These are phyloP conservation scores for Tyria jacobaeae DNA, from an alignment of 2,888 invertebrate genomes.

Conservation along the genomic window DNA sequence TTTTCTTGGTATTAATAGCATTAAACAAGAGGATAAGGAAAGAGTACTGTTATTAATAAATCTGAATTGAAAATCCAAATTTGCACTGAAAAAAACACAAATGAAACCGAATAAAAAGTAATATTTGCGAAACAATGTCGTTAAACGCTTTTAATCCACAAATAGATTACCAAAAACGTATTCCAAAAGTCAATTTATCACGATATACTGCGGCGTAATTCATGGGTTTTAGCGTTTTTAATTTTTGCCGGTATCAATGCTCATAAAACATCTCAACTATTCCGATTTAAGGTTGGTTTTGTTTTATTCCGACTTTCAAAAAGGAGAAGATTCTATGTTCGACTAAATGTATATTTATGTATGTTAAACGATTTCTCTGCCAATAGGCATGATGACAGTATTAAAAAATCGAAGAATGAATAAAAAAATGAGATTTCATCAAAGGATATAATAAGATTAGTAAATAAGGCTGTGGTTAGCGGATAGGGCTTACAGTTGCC, in stretches of 20 bases:
- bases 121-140: conserved; percentile 55
- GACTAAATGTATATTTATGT: too few species aligned
- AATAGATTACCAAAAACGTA: conserved; percentile 72
- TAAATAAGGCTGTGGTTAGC: too few species aligned
- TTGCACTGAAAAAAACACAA: conserved; percentile 24
- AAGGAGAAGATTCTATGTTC: too few species aligned
- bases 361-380: too few species aligned
- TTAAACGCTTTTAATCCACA: conserved; percentile 68
- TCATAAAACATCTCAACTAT: conserved; percentile 2
- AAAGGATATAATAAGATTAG: too few species aligned
- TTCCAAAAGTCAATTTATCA: conserved; percentile 73
- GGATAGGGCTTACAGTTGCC: too few species aligned
- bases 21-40: background rate
- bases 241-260: background rate
- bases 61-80: conserved; percentile 2
- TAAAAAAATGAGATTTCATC: too few species aligned
- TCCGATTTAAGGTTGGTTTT: too few species aligned
- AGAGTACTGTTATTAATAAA: background rate
- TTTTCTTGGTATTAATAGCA: too few species aligned
- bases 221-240: conserved; percentile 4
- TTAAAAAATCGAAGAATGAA: too few species aligned
- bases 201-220: conserved; percentile 52
- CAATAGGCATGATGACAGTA: too few species aligned
- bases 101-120: conserved; percentile 38
- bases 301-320: too few species aligned